Base-by-base conservation (phyloP, 1,140 invertebrate genomes). In the Lepeophtheirus salmonis region DNA sequence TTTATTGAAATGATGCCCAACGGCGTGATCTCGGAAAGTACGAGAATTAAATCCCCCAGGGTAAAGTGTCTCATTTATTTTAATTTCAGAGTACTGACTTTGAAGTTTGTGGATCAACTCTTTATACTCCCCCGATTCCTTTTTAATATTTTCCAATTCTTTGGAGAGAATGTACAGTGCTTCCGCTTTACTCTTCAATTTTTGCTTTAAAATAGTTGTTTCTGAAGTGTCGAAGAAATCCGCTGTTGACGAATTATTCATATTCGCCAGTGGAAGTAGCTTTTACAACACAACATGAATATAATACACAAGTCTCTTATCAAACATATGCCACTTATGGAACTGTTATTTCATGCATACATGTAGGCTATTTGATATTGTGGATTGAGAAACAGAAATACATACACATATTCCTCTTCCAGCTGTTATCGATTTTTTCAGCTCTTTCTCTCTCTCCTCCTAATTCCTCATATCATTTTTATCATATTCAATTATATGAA, bases 141-240 rank as follows among this genome's bases (percentile, higher is more conserved):
- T 68, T 22, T 71, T 67, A 66, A 69, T 74, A 66, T 71, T 66
- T 17, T 72, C 70, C 60, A 75, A 54, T 67, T 89, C 83, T 66
- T 81, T 77, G 60, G 77, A 83, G 66, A 88, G 71, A 56, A 86
- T 83, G 2, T 79, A 70, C 48, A 89, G 66, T 2, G 84, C 83
- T 71, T 87, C 83, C 48, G 80, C 77, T 72, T 88, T 88, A 66
- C 84, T 82, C 66, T 85, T 79, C 26, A 88, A 69, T 69, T 86
- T 86, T 64, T 80, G 79, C 23, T 17, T 26, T 30, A 57, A 41
- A 12, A 57, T n/a, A 41, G 30, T 41, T 41, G 30, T 41, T n/a
- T 41, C 30, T 41, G 30, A 41, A n/a, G 30, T n/a, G 30, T 41
- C 30, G n/a, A 10, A 41, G 30, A 41, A 10, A n/a, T 6, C 6